Evolutionary conservation across 2,888 invertebrate species (phyloP).

Genomic region (Carpatolechia fugitivella): DNA sequence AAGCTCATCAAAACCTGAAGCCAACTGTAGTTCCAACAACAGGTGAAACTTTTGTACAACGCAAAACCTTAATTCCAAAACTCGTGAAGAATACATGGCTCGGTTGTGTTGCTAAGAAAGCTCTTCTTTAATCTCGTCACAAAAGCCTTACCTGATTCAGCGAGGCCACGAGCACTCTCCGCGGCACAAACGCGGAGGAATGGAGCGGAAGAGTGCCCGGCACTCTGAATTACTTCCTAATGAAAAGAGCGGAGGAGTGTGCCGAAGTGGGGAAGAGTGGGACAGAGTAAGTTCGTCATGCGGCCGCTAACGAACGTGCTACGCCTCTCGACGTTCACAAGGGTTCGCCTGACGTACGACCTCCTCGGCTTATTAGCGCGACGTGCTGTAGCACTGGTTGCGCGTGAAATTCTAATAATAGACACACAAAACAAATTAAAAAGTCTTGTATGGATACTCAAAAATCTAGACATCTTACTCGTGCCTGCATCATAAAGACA

Average conservation of each 20-base stretch:
- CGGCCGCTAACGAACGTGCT: slow-evolving; percentile 74
- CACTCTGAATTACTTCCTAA: slow-evolving; percentile 78
- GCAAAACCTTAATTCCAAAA: slow-evolving; percentile 59
- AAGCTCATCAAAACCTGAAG: not conserved
- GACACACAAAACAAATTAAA: not conserved
- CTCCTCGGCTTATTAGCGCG: slow-evolving; percentile 42
- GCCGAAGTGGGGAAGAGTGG: slow-evolving; percentile 47
- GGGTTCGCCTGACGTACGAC: slow-evolving; percentile 31
- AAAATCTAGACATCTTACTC: too few species aligned
- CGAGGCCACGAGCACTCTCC: slow-evolving; percentile 65
- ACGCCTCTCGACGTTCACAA: slow-evolving; percentile 58
- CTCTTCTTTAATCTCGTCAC: slow-evolving; percentile 77
- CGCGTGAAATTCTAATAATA: slow-evolving; percentile 1
- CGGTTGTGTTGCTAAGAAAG: slow-evolving; percentile 54
- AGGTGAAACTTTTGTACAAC: not conserved
- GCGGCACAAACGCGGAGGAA: slow-evolving; percentile 70
- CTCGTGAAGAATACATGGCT: slow-evolving; percentile 47
- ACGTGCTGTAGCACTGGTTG: not conserved
- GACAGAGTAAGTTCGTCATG: slow-evolving; percentile 56
- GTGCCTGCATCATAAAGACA: too few species aligned
- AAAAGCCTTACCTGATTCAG: slow-evolving; percentile 77
- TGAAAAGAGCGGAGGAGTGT: slow-evolving; percentile 75
- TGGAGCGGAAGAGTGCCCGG: slow-evolving; percentile 74
- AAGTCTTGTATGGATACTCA: too few species aligned
- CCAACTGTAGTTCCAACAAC: not conserved